Percentiles rank a stretch among this genome's conserved stretches.
Evolutionary conservation across 2,113 vertebrate genomes (phyloP).

Genomic region (Ivindomyrus marchei): DNA sequence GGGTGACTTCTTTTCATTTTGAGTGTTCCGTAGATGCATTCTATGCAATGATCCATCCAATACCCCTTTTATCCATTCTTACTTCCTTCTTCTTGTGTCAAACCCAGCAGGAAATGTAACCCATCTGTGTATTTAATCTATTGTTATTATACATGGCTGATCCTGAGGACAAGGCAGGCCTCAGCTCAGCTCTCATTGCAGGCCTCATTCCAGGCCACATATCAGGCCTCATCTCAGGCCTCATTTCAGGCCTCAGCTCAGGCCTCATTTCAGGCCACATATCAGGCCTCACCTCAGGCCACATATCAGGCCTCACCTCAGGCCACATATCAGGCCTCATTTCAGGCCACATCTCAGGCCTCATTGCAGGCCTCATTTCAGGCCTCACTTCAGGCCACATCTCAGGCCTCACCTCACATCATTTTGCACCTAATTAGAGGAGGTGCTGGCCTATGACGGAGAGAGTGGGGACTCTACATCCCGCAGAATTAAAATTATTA

Average conservation of each 20-base stretch:
- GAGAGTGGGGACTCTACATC: background rate
- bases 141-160: background rate
- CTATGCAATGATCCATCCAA: background rate
- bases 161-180: background rate
- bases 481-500: background rate
- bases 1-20: background rate
- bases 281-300: no score
- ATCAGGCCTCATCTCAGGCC: background rate
- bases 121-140: background rate
- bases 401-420: background rate
- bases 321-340: background rate
- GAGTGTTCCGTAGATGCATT: background rate
- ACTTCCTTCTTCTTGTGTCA: background rate
- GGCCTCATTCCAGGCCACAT: background rate
- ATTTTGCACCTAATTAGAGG: background rate
- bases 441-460: background rate
- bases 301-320: no score
- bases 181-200: background rate
- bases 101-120: background rate
- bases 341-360: no score
- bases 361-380: no score
- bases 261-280: no score
- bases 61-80: background rate
- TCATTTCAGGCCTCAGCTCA: background rate
- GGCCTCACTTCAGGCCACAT: background rate